phyloP scores from a whole-genome alignment of 2,113 vertebrate genomes.

The Ursus arctos region DNA sequence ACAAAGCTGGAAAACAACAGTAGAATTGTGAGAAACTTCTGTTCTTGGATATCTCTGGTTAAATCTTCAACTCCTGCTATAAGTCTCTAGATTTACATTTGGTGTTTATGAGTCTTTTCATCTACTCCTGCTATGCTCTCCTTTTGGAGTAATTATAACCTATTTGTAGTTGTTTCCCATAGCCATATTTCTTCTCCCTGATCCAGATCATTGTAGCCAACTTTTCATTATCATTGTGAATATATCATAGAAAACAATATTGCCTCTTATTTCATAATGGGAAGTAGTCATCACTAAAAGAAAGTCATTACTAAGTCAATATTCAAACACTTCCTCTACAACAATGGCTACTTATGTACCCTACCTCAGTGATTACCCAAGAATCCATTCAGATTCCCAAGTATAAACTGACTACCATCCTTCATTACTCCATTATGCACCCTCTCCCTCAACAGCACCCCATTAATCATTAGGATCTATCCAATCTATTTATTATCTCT shows the following conservation, averaged over 20 bases:
- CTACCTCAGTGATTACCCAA: background rate
- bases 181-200: background rate
- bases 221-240: background rate
- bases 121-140: background rate
- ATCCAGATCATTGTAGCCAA: background rate
- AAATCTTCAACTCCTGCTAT: background rate
- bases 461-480: background rate
- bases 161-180: background rate
- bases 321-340: background rate
- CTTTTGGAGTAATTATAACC: background rate
- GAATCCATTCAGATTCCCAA: background rate
- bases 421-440: background rate
- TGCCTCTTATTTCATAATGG: background rate
- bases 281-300: background rate
- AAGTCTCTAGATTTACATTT: background rate
- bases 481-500: background rate
- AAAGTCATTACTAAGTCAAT: background rate
- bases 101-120: background rate
- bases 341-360: background rate
- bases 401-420: background rate
- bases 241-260: background rate
- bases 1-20: background rate
- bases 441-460: rapidly evolving
- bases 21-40: background rate
- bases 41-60: background rate